These are phyloP conservation scores for Xestia sexstrigata DNA, from an alignment of 2,888 invertebrate genomes.

Conservation along the genomic window DNA sequence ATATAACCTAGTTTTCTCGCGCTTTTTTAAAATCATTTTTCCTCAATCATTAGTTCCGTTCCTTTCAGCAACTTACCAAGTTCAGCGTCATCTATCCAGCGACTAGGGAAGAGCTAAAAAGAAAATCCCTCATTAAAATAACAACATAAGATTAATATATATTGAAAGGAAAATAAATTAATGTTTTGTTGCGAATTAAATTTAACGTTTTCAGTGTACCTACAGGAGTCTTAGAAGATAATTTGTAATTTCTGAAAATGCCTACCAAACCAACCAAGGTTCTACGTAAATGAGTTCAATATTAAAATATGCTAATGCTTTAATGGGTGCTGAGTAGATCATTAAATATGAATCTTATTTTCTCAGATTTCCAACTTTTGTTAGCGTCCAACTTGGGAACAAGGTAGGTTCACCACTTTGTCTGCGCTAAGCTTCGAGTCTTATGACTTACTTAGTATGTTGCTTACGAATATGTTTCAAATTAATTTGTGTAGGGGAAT, in stretches of 20 bases:
- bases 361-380: conserved; percentile 4
- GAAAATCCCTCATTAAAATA: too few species aligned
- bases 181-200: conserved; percentile 43
- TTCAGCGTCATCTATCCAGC: too few species aligned
- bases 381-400: not conserved
- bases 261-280: not conserved
- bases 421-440: not conserved
- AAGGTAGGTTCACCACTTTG: conserved; percentile 5
- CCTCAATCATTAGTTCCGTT: too few species aligned
- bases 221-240: not conserved
- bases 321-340: conserved; percentile 34
- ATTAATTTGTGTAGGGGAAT: not conserved
- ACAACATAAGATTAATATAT: too few species aligned
- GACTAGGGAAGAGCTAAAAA: too few species aligned
- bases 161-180: too few species aligned
- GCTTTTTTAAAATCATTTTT: too few species aligned
- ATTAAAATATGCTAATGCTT: conserved; percentile 53
- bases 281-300: conserved; percentile 27
- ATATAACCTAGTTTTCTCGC: too few species aligned
- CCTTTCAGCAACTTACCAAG: too few species aligned
- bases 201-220: not conserved
- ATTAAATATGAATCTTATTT: conserved; percentile 46
- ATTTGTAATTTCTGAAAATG: conserved; percentile 16
- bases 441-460: not conserved
- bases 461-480: not conserved